Evolutionary conservation across 1,140 invertebrate species (phyloP), one percentile per base, ranked within the genome.

Genomic region (Cyphomyrmex costatus): DNA sequence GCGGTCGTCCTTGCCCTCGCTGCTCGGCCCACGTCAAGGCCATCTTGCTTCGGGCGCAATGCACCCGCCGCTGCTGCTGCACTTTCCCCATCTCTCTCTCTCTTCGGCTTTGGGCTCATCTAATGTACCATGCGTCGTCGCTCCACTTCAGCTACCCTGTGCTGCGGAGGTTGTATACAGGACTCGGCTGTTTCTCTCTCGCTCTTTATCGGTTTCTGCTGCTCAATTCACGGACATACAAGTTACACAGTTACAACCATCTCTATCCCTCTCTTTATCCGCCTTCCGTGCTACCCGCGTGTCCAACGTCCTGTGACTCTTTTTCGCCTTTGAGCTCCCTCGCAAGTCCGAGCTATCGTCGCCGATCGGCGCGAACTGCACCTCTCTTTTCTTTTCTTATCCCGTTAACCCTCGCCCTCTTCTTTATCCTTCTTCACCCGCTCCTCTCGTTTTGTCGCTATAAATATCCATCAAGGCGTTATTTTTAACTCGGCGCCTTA

Each of bases 1-100:
- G 93, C 94, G 91, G 93, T 95, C 95, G 95, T 93, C 95, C 95
- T 95, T 95, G 95, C 93, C 94, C 94, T 95, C 94, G 91, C 93
- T 88, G 92, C 63, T 88, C 90, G 92, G 92, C 89, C 92, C 92
- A 90, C 93, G 90, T 94, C 95, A 95, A 95, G 95, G 94, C 93
- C 94, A 95, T 89, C 91, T 93, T 73, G 88, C 94, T 93, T 83
- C 90, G 92, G 91, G 95, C 95, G 88, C 95, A 94, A 92, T 95
- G 95, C 93, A 95, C 94, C 92, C 94, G 86, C 84, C 86, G 71
- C 85, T 86, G 53, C 21, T 58, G 76, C 65, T 82, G 79, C 53
- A 73, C 85, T 83, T 80, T 83, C 71, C 49, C 42, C 33, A 27
- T 60, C 49, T 66, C 51, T 33, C 73, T 84, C 36, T 51, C n/a